phyloP scores from a whole-genome alignment of 2,113 vertebrate genomes.

The Petromus typicus region DNA sequence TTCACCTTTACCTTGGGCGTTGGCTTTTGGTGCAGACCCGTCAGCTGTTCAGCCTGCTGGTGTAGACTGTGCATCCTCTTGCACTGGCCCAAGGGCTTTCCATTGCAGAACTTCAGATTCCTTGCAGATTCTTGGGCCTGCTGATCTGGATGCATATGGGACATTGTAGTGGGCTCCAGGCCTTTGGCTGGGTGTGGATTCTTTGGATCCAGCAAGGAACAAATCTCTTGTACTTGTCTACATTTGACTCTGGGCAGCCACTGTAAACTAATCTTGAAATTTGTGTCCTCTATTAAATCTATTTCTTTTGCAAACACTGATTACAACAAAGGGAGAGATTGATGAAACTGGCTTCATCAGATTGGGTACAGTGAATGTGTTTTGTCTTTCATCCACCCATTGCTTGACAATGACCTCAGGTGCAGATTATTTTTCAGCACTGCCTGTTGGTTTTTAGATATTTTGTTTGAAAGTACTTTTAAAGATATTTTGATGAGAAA shows the following conservation, averaged over 20 bases:
- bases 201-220: not conserved
- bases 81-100: not conserved
- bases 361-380: not conserved
- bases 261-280: not conserved
- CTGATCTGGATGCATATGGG: not conserved
- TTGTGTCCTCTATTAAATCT: not conserved
- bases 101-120: not conserved
- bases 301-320: not conserved
- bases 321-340: not conserved
- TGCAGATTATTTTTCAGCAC: not conserved
- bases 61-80: not conserved
- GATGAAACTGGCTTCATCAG: not conserved
- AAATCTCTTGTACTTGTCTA: not conserved
- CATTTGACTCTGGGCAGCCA: not conserved
- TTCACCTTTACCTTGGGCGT: not conserved
- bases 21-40: not conserved
- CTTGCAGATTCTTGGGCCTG: not conserved
- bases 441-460: not conserved
- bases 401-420: not conserved
- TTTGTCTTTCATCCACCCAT: not conserved
- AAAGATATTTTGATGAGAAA: slow-evolving; percentile 42
- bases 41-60: not conserved
- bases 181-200: not conserved
- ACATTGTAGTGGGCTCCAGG: not conserved
- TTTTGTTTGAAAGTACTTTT: slow-evolving; percentile 20